These are phyloP conservation scores for Troglohyphantes excavatus DNA, from an alignment of 2,888 invertebrate species.

Conservation along the genomic window DNA sequence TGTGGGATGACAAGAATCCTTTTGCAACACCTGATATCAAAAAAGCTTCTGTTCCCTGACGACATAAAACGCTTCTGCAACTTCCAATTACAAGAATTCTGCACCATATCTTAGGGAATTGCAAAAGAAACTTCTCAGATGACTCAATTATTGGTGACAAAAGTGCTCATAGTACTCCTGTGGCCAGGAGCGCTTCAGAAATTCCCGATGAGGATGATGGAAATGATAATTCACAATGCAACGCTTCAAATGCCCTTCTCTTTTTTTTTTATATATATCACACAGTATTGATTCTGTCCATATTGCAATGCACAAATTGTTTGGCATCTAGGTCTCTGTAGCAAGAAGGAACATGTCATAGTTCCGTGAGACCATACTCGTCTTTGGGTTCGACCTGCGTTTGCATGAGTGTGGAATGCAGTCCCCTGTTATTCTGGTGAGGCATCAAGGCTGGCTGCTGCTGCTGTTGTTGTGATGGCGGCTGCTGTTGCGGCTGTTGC, in stretches of 20 bases:
- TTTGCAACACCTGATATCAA: too few relatives aligned
- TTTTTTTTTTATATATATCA: conserved; percentile 11
- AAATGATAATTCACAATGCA: conserved; percentile 27
- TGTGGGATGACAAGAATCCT: too few relatives aligned
- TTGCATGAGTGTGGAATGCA: neutral
- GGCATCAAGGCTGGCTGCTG: conserved; percentile 53
- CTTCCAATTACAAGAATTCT: too few relatives aligned
- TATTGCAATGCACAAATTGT: conserved; percentile 60
- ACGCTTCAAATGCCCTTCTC: conserved; percentile 26
- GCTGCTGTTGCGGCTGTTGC: conserved; percentile 33
- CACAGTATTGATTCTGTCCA: conserved; percentile 38
- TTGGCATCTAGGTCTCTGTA: conserved; percentile 29
- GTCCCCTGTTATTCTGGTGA: conserved; percentile 48
- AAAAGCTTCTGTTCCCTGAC: too few relatives aligned
- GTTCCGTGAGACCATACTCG: conserved; percentile 77
- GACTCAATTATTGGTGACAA: too few relatives aligned
- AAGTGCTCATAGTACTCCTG: too few relatives aligned
- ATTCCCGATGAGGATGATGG: conserved; percentile 28
- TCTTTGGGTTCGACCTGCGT: conserved; percentile 75
- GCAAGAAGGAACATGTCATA: conserved; percentile 52
- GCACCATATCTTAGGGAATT: too few relatives aligned
- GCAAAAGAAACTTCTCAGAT: too few relatives aligned
- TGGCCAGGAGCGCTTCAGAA: neutral
- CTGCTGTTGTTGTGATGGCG: conserved; percentile 15
- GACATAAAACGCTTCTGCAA: too few relatives aligned